Evolutionary conservation across 1,140 invertebrate species (phyloP), one percentile per base, ranked within the genome.

Genomic region (Berghia stephanieae): DNA sequence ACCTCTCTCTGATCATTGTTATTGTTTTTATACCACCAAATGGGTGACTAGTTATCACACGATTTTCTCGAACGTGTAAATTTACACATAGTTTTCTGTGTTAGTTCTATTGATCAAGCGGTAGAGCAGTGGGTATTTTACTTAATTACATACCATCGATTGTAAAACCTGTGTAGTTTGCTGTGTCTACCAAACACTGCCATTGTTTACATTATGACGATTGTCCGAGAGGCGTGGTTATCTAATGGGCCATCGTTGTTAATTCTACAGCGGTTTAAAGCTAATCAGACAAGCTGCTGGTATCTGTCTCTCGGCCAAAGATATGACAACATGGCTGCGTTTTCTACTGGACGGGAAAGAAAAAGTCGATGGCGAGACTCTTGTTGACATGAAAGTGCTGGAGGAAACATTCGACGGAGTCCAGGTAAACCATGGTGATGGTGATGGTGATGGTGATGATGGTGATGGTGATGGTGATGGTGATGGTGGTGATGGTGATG

Each of bases 271-370:
- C 18, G 80, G 79, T 8, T 71, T 75, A 36, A 76, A 79, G n/a
- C 43, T 81, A 2, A 46, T 79, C 1, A 77, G 77, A 3, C 71
- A 79, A 55, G 79, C 74, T 1, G 60, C 78, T 1, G 72, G 67
- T 38, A 40, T 84, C 8, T 82, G 81, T 66, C 75, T 79, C 6
- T 72, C 78, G 13, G 76, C 80, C 21, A 40, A 40, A 3, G 75
- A 83, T 73, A 83, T 84, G 82, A n/a, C 38, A 21, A 78, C 78
- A 46, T 84, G 83, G 83, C 36, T 83, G 4, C 36, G 10, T 46
- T 81, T 83, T 40, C 73, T 80, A 21, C 46, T 84, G 24, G 73
- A 42, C n/a, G 60, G 69, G 0, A 79, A 81, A 18, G 55, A 77
- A 6, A 75, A 63, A 63, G 52, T 24, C 1, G 46, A 46, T 70